phyloP scores from a whole-genome alignment of 2,113 vertebrate species.

The Arizona elegans region DNA sequence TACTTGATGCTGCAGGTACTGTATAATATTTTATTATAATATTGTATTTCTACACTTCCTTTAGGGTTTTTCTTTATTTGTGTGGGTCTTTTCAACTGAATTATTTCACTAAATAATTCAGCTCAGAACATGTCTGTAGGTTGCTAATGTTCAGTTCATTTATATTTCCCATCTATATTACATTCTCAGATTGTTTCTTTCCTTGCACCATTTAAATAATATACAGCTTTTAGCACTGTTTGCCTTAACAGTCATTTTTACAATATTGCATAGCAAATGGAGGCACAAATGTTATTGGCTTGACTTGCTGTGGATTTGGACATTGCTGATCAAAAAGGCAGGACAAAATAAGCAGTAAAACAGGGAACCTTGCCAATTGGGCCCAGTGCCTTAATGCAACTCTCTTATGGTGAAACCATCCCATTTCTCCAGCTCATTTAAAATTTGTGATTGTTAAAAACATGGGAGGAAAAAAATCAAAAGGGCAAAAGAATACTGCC shows the following conservation, averaged over 20 bases:
- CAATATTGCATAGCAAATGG: background rate
- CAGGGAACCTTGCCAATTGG: background rate
- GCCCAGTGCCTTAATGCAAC: background rate
- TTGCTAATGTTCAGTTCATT: background rate
- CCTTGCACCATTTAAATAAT: background rate
- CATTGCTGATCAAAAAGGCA: background rate
- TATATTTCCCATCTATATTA: background rate
- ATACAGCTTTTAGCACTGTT: background rate
- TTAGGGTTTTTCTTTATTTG: background rate
- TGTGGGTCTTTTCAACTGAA: rapidly evolving
- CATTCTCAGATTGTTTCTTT: background rate
- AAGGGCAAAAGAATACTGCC: background rate
- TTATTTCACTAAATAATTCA: background rate
- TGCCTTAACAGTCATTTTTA: background rate
- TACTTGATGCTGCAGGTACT: background rate
- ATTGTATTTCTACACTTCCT: background rate
- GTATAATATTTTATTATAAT: background rate
- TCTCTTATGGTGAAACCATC: background rate
- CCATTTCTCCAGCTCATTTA: background rate
- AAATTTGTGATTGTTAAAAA: background rate
- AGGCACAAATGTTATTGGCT: rapidly evolving
- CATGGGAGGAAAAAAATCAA: background rate
- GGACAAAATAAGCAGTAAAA: background rate
- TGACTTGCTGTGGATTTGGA: background rate
- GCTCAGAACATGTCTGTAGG: background rate